A percentile compares a stretch with the other conserved stretches of the same genome.
Evolutionary conservation across 2,888 invertebrate species (phyloP).

Genomic region (Augochlorella aurata): DNA sequence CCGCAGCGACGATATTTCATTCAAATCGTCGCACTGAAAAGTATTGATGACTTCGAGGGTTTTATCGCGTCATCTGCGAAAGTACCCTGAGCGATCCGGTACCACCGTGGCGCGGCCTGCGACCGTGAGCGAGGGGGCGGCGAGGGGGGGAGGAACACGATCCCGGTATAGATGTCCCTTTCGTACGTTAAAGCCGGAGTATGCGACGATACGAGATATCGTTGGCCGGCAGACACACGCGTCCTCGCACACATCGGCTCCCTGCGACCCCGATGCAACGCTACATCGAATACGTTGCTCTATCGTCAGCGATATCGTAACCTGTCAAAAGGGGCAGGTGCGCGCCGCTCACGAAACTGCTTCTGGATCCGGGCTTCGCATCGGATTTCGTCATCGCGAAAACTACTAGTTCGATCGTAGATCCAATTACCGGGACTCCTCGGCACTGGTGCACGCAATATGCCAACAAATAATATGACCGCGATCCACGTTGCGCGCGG

Average conservation of each 20-base stretch:
- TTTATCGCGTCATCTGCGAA: conserved; percentile 71
- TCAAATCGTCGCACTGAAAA: conserved; percentile 70
- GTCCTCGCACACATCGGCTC: not conserved
- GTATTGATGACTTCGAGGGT: conserved; percentile 70
- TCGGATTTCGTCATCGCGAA: conserved; percentile 58
- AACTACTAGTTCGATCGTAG: conserved; percentile 51
- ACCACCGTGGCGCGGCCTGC: conserved; percentile 34
- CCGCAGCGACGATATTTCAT: conserved; percentile 67
- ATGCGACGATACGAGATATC: conserved; percentile 40
- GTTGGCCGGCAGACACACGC: conserved; percentile 4
- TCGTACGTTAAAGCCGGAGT: conserved; percentile 32
- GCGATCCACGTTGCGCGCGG: conserved; percentile 18
- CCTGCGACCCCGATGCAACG: conserved; percentile 24
- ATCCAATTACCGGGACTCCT: conserved; percentile 56
- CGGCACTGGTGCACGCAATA: not conserved
- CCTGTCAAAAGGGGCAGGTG: conserved; percentile 55
- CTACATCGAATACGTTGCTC: conserved; percentile 45
- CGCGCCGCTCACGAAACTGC: conserved; percentile 27
- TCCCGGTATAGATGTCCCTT: conserved; percentile 29
- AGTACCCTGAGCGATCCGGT: conserved; percentile 54
- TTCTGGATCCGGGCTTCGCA: conserved; percentile 45
- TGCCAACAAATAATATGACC: conserved; percentile 15
- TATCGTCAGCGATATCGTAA: conserved; percentile 57
- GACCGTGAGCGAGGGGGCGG: not conserved
- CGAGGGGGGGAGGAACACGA: not conserved